These are phyloP conservation scores for Aradophagus sp. DNA, from an alignment of 1,140 invertebrate species.

Conservation along the genomic window DNA sequence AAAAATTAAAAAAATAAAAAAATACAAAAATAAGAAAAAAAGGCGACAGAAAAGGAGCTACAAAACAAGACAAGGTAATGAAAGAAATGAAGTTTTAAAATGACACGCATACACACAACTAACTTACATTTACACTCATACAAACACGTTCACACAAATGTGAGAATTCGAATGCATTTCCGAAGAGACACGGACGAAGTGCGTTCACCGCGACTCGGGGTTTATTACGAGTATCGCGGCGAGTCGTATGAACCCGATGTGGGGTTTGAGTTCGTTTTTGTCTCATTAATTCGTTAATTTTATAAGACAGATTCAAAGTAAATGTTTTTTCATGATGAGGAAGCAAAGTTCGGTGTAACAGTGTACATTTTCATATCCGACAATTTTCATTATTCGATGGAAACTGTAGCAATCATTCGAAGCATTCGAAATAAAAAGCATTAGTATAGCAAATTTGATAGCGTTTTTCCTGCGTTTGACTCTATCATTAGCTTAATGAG, in stretches of 20 bases:
- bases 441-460: constrained; percentile 49
- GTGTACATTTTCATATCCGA: constrained; percentile 56
- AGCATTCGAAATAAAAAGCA: constrained; percentile 57
- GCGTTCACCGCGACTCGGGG: constrained; percentile 49
- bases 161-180: constrained; percentile 51
- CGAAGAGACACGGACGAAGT: constrained; percentile 32
- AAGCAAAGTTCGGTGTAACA: constrained; percentile 55
- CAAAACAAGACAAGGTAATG: background rate
- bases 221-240: constrained; percentile 32
- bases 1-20: constrained; percentile 64
- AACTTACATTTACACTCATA: constrained; percentile 13
- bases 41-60: constrained; percentile 5
- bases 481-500: too few relatives aligned
- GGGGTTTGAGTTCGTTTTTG: constrained; percentile 5
- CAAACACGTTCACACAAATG: constrained; percentile 12
- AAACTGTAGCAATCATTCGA: constrained; percentile 58
- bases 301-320: constrained; percentile 34
- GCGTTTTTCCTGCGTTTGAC: constrained; percentile 32
- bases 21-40: constrained; percentile 20
- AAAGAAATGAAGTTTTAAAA: constrained; percentile 55
- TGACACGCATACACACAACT: constrained; percentile 32
- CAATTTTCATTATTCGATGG: constrained; percentile 54
- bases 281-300: constrained; percentile 37
- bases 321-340: background rate
- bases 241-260: background rate